Evolutionary conservation across 2,113 vertebrate species (phyloP), one percentile per base, ranked within the genome.

Genomic region (Phylloscopus trochilus): DNA sequence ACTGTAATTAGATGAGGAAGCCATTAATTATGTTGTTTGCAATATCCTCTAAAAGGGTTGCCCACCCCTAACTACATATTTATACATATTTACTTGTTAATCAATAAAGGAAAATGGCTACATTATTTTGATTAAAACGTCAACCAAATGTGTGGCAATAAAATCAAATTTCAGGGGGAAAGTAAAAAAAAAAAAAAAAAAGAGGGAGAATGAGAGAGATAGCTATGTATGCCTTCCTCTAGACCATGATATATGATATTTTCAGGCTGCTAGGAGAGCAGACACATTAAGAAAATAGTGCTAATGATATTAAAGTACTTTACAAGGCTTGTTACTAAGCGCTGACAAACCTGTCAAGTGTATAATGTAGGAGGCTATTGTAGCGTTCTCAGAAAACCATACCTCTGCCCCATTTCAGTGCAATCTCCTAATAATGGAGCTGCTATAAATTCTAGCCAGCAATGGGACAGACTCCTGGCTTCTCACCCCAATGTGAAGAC

Each of bases 281-380:
- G 98, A 98, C 98, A 98, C 99, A 99, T 99, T 99, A 99, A 98
- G 98, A 98, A 98, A 99, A 99, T 99, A 99, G 98, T 98, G 98
- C 99, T 99, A 99, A 99, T 99, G 98, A 99, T 99, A 99, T 99
- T 99, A 98, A 98, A 99, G 98, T 98, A 98, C 99, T 99, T 98
- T 98, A 98, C 98, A 98, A 98, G 98, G 98, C 98, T 99, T 98
- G 98, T 98, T 98, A 98, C 98, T 98, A 98, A 98, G 98, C 97
- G 98, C 99, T 99, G 99, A 99, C 98, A 98, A 99, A 99, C 98
- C 98, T 99, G 98, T 99, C 99, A 99, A 98, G 98, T 98, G 97
- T 97, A 98, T 99, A 99, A 99, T 99, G 98, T 99, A 99, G 97
- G 98, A 98, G 98, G 98, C 98, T 97, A 98, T 99, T 97, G 97